Conservation (phyloP, 2,888 invertebrate genomes). For the Leucophenga montana region DNA sequence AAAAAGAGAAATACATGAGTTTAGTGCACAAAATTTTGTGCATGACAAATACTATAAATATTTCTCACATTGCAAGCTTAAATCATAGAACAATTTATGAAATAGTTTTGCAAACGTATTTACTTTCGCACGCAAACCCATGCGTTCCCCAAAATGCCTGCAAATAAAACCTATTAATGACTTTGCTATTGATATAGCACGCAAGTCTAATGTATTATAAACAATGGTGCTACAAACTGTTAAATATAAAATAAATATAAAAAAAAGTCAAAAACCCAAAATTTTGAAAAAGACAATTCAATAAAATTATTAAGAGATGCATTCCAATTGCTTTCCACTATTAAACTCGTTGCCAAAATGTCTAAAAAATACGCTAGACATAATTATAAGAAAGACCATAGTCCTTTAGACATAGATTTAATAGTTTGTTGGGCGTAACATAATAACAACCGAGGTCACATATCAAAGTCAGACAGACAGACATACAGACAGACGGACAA, state of each 20-base stretch:
- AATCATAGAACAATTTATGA: not conserved
- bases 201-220: not conserved
- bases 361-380: constrained; percentile 22
- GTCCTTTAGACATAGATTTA: constrained; percentile 47
- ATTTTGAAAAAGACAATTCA: too few species aligned
- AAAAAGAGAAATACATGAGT: not conserved
- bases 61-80: not conserved
- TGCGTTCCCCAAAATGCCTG: too few species aligned
- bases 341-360: too few species aligned
- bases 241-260: too few species aligned
- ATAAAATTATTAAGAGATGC: too few species aligned
- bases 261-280: too few species aligned
- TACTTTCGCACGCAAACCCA: not conserved
- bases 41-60: not conserved
- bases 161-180: not conserved
- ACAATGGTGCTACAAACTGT: not conserved
- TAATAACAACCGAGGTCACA: constrained; percentile 59
- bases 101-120: not conserved
- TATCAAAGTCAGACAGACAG: constrained; percentile 44
- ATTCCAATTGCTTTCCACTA: too few species aligned
- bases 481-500: constrained; percentile 19
- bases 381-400: constrained; percentile 13
- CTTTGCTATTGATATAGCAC: constrained; percentile 7
- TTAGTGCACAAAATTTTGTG: not conserved
- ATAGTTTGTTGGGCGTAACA: constrained; percentile 63